Conservation (phyloP, 2,888 invertebrate genomes). For the Stramonita haemastoma region DNA sequence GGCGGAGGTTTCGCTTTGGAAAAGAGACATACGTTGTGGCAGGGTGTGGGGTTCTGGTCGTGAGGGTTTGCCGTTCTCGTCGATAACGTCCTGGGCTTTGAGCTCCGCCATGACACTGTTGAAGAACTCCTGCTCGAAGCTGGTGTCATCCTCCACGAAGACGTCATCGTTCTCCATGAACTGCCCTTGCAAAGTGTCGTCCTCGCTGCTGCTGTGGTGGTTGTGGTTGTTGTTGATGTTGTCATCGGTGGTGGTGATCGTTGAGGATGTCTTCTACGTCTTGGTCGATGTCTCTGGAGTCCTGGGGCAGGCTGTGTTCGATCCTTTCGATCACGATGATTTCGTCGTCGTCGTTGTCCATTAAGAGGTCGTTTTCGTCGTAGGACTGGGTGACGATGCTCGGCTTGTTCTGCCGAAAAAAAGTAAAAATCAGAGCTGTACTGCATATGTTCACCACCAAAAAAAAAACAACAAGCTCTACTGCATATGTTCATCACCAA, state of each 20-base stretch:
- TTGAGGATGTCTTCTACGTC: slow-evolving; percentile 14
- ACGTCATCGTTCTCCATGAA: not conserved
- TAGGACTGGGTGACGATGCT: slow-evolving; percentile 23
- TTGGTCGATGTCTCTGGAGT: not conserved
- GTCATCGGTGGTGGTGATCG: slow-evolving; percentile 1
- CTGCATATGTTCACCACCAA: no score
- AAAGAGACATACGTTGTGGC: not conserved
- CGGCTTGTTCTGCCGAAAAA: not conserved
- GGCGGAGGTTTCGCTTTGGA: no score
- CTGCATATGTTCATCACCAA: no score
- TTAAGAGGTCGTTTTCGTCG: slow-evolving; percentile 36
- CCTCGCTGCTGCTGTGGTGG: not conserved
- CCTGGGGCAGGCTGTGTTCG: slow-evolving; percentile 27
- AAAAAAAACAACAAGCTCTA: no score
- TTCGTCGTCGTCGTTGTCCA: slow-evolving; percentile 47
- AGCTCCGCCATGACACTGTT: slow-evolving; percentile 20
- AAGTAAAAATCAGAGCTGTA: not conserved
- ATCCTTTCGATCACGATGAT: slow-evolving; percentile 35
- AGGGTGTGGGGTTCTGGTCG: not conserved
- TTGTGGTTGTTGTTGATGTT: not conserved
- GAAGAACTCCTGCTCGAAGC: slow-evolving; percentile 26
- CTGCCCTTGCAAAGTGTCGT: no score
- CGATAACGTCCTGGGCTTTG: slow-evolving; percentile 9
- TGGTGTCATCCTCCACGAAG: not conserved
- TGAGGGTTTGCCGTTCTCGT: not conserved